Base-by-base conservation (phyloP, 2,113 vertebrate species). In the Hydrolagus affinis region DNA sequence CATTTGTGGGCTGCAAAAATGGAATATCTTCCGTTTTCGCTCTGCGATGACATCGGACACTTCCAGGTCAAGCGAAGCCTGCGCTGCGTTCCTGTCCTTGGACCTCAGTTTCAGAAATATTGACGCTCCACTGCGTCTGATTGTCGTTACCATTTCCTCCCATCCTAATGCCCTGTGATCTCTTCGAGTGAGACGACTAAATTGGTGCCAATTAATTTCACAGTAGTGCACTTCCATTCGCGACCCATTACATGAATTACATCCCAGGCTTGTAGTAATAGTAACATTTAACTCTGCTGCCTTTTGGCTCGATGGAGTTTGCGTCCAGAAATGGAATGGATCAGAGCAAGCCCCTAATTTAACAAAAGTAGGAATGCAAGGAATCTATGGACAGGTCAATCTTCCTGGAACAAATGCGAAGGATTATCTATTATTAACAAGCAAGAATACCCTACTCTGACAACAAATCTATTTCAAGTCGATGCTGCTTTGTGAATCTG, bases 141-240 rank as follows among this genome's bases (percentile, higher is more conserved):
- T 30, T 17, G 19, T 56, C 28, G 21, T 77, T 6, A 59, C 11
- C 17, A 23, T 23, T 25, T n/a, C n/a, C n/a, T 60, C 12, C 0
- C 14, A 23, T 23, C 23, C 21, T 7, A 23, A 62, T 62, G 15
- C 25, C 23, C 59, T 78, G 57, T 17, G 11, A 78, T 17, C 23
- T 78, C n/a, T 59, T 17, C 6, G 23, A 62, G 57, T 78, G 59
- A 78, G 12, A 12, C n/a, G 23, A 12, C 56, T 32, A 56, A 44
- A 75, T 75, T 74, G 17, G 23, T 60, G 9, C 75, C 2, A 77
- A 59, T 59, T 59, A 60, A 60, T 77, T 76, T 77, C 74, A 77
- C 75, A 77, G 75, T 21, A 19, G 57, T 25, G 57, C 4, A 15
- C 76, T 78, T 8, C 59, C 11, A 78, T 62, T 15, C 21, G 25